These are phyloP conservation scores for Hydrochoerus hydrochaeris DNA, from an alignment of 2,113 vertebrate species.

Conservation along the genomic window DNA sequence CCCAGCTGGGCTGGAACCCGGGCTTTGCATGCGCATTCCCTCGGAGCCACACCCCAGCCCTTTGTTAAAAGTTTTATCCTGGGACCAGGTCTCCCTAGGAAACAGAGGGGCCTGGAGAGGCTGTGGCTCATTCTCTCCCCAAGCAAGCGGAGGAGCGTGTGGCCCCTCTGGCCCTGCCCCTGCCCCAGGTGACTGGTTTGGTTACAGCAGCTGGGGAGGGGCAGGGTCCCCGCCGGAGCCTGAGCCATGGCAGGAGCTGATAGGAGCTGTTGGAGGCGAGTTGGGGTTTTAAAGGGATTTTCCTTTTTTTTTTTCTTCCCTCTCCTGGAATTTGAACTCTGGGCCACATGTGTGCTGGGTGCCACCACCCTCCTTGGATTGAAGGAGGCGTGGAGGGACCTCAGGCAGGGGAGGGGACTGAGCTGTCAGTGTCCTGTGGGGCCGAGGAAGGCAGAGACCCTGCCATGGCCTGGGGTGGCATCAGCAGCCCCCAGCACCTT, in stretches of 20 bases:
- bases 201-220: neutral
- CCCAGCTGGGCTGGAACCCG: neutral
- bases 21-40: neutral
- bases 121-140: neutral
- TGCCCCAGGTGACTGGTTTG: neutral
- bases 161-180: neutral
- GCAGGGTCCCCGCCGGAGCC: fast-evolving
- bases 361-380: neutral
- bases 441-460: neutral
- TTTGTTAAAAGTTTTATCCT: neutral
- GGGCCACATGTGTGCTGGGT: neutral
- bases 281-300: conserved; percentile 12
- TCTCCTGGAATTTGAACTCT: neutral
- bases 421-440: neutral
- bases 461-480: neutral
- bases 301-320: neutral
- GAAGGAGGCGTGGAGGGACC: neutral
- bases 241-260: neutral
- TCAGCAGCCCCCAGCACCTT: neutral
- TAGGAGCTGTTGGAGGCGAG: neutral
- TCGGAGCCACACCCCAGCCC: neutral
- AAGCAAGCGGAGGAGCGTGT: too few species aligned
- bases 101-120: neutral
- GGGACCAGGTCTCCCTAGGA: neutral
- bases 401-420: fast-evolving